A percentile compares a stretch with the other conserved stretches of the same genome.
These are phyloP conservation scores for Allobates femoralis DNA, from an alignment of 2,797 vertebrate species.

Conservation along the genomic window DNA sequence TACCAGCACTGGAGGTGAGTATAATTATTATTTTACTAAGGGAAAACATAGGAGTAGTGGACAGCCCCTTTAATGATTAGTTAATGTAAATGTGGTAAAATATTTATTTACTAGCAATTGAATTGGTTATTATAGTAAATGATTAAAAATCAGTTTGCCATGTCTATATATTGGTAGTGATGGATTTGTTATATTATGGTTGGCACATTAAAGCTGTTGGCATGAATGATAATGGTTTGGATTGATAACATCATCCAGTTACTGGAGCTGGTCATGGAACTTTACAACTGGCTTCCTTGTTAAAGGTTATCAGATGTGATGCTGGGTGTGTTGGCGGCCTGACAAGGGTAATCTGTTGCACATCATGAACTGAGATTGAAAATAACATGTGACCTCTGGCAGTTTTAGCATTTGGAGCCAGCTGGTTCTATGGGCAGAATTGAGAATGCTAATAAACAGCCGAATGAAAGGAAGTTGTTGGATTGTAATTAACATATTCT, in stretches of 20 bases:
- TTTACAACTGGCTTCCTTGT: conserved; percentile 45
- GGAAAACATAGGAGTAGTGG: no score
- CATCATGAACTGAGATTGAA: conserved; percentile 27
- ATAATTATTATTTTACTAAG: no score
- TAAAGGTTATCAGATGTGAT: conserved; percentile 57
- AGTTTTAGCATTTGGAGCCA: conserved; percentile 61
- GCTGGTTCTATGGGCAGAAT: conserved; percentile 70
- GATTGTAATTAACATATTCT: conserved; percentile 77
- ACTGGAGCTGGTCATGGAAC: conserved; percentile 4
- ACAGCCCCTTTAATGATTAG: no score
- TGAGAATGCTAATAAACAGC: conserved; percentile 76
- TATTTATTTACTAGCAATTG: neutral
- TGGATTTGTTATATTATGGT: neutral
- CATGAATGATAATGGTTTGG: neutral
- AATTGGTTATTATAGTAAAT: neutral
- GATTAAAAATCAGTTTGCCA: neutral
- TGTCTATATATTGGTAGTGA: neutral
- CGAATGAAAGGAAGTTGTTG: conserved; percentile 75
- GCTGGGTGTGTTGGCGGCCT: neutral
- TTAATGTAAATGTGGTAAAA: no score
- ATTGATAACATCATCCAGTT: conserved; percentile 10
- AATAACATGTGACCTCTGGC: conserved; percentile 55
- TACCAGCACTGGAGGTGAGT: no score
- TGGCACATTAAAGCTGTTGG: neutral
- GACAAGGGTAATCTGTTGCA: conserved; percentile 39